Base-by-base conservation (phyloP, 2,797 vertebrate genomes). In the Notolabrus celidotus region DNA sequence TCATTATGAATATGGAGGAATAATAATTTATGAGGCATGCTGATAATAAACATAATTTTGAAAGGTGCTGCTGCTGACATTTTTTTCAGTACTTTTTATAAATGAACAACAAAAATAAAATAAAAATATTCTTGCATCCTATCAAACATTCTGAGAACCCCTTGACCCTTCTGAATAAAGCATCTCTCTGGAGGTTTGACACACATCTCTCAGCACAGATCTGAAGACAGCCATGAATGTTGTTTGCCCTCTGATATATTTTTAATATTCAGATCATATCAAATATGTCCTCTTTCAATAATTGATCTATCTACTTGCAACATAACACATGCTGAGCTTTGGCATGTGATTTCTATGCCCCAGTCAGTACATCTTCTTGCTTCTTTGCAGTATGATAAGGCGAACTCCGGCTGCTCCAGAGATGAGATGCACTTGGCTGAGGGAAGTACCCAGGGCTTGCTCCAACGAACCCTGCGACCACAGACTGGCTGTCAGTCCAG, bases 181-280 rank as follows among this genome's bases (percentile, higher is more conserved):
- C 82, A 75, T 89, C 83, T 88, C 92, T 89, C 88, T 80, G 59
- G 88, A 93, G 90, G 88, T 87, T 87, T 88, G 89, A 93, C 89
- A 92, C 86, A 89, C 87, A 88, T 91, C 85, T 90, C 86, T 90
- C 89, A 90, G 85, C 82, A 65, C 74, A 88, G 78, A 92, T 93
- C 90, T 91, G 83, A 93, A 87, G 81, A 79, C 85, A 82, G 82
- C 71, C 81, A 82, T 75, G 85, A 74, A 88, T 88, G 88, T 87
- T 92, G 89, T 89, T 91, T 90, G 89, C 77, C 84, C 89, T 88
- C 87, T 89, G 88, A 93, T 92, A 93, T 92, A 93, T 90, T 92
- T 92, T 91, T 91, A 89, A 92, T 91, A 92, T 90, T 89, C 85
- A 89, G 79, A 91, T 92, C 78, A 88, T 87, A 90, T 92, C 85